Conservation (phyloP, 2,888 invertebrate genomes). For the Herminia tarsipennalis region DNA sequence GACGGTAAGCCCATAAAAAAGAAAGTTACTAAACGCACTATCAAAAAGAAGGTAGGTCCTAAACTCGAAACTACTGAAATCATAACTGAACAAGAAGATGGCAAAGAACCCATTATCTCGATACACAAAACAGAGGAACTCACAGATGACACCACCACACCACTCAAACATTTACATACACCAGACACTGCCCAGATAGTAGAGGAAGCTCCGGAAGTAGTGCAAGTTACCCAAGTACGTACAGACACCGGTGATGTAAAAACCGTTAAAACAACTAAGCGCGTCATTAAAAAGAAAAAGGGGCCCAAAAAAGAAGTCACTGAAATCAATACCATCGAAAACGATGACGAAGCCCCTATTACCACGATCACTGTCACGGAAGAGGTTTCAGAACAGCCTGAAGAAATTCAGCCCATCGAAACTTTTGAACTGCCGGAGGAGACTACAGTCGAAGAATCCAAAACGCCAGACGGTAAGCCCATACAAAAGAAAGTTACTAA, state of each 20-base stretch:
- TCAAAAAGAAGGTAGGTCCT: slow-evolving; percentile 45
- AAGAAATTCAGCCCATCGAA: neutral
- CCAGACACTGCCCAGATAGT: slow-evolving; percentile 39
- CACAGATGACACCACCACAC: slow-evolving; percentile 15
- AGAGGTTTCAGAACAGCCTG: neutral
- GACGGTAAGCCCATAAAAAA: slow-evolving; percentile 41
- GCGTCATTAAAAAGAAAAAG: slow-evolving; percentile 48
- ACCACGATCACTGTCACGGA: slow-evolving; percentile 22
- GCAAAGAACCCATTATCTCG: slow-evolving; percentile 29
- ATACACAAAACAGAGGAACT: slow-evolving; percentile 50
- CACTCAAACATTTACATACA: no score
- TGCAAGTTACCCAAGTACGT: slow-evolving; percentile 36
- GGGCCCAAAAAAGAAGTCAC: slow-evolving; percentile 37
- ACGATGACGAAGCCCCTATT: slow-evolving; percentile 39
- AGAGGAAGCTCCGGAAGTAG: slow-evolving; percentile 12
- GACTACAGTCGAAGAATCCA: neutral
- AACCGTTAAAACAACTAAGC: slow-evolving; percentile 44
- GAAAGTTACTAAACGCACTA: slow-evolving; percentile 42
- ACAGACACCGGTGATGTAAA: slow-evolving; percentile 54
- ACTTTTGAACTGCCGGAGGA: slow-evolving; percentile 12
- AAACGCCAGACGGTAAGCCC: slow-evolving; percentile 16
- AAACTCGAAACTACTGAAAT: slow-evolving; percentile 36
- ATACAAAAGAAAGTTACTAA: slow-evolving; percentile 7
- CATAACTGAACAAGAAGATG: slow-evolving; percentile 32
- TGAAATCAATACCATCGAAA: slow-evolving; percentile 43